These are phyloP conservation scores for Dromococcyx pavoninus DNA, from an alignment of 2,797 vertebrate species.

Conservation along the genomic window DNA sequence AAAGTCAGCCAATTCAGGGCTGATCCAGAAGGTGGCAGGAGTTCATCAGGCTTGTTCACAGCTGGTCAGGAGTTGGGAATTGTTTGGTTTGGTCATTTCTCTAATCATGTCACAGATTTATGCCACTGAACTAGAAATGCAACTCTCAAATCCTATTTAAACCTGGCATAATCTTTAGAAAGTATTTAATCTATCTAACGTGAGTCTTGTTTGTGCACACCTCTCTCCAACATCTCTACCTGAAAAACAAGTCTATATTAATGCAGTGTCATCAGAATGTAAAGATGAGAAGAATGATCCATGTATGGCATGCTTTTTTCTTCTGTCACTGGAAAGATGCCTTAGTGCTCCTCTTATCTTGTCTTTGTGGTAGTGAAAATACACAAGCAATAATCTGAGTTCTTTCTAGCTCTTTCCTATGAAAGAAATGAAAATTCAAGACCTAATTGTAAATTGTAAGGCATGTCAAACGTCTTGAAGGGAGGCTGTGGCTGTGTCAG, in stretches of 20 bases:
- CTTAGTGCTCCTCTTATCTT: neutral
- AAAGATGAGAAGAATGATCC: neutral
- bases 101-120: neutral
- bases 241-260: neutral
- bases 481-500: neutral
- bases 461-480: neutral
- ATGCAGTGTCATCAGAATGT: neutral
- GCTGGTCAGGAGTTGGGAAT: neutral
- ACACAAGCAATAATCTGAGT: neutral
- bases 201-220: neutral
- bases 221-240: neutral
- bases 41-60: neutral
- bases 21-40: neutral
- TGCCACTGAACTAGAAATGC: neutral
- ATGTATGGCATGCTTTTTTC: neutral
- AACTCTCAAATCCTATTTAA: neutral
- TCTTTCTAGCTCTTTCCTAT: neutral
- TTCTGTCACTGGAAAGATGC: neutral
- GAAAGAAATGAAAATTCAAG: neutral
- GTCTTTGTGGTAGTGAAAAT: neutral
- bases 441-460: neutral
- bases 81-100: neutral
- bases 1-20: neutral
- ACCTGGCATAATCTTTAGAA: neutral
- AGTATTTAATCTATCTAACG: neutral